Evolutionary conservation across 2,888 invertebrate species (phyloP), one percentile per base, ranked within the genome.

Genomic region (Drosophila dives): DNA sequence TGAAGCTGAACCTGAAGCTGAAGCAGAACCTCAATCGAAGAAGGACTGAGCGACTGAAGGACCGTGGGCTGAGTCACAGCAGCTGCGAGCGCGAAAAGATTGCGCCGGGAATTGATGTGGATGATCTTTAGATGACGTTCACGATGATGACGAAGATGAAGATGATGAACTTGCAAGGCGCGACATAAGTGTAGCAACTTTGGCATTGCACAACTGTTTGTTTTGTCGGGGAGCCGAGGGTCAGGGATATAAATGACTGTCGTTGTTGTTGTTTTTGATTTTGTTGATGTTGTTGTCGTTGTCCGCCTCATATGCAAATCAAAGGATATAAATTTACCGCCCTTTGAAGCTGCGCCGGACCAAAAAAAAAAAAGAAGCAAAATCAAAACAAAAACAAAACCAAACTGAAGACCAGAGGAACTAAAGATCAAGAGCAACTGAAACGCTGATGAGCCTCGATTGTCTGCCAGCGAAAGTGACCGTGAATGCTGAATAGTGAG

Each of bases 141-240:
- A 68, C 59, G 71, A 68, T 64, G 77, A 67, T 58, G 64, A 67
- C 40, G 70, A 72, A 36, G 64, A 74, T 74, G 79, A 72, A 40
- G 66, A 74, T 85, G 77, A 85, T 85, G 77, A 85, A 81, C 83
- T 75, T 72, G 68, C 75, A 64, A 73, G 70, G 49, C 72, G 88
- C 88, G 85, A 86, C 88, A 88, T 86, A 86, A 88, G 80, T 86
- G 85, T 86, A 86, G 82, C 84, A 83, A 81, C 70, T 79, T 83
- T 80, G 56, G 60, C 56, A 66, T 77, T 77, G 75, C 56, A 3
- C 42, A 45, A 60, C 49, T 83, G 77, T 88, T 86, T 88, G 78
- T 80, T 81, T 80, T 83, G 74, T 45, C 70, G 79, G 73, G 72
- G 81, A 77, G 76, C 65, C 66, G 67, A 84, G 87, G 83, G 87